These are phyloP conservation scores for Tachina lurida DNA, from an alignment of 2,888 invertebrate genomes.

Conservation along the genomic window DNA sequence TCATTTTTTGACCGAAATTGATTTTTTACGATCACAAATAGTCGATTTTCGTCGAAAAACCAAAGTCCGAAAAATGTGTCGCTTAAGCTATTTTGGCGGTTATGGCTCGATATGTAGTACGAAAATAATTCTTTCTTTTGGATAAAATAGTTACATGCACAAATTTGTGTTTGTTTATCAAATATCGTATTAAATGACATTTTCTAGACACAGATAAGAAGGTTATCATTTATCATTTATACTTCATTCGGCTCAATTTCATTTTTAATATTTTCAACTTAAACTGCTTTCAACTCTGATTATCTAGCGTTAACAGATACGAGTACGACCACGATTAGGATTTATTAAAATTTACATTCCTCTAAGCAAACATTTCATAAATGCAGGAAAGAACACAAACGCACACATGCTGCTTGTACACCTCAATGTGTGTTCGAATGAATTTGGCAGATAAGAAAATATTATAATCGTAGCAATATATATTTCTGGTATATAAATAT, in stretches of 20 bases:
- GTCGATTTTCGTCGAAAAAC: no score
- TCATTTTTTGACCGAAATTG: no score
- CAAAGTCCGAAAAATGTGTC: no score
- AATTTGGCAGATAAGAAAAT: slow-evolving; percentile 34
- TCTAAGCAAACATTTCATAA: neutral
- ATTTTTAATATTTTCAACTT: neutral
- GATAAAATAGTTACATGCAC: neutral
- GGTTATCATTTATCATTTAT: neutral
- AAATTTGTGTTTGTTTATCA: neutral
- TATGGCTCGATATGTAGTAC: no score
- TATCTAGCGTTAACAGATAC: neutral
- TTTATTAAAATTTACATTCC: slow-evolving; percentile 14
- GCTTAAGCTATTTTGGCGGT: no score
- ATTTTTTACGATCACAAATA: no score
- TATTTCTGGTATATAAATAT: neutral
- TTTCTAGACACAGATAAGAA: slow-evolving; percentile 19
- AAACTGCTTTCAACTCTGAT: slow-evolving; percentile 10
- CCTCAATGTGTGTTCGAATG: neutral
- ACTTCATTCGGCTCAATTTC: slow-evolving; percentile 21
- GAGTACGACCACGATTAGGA: neutral
- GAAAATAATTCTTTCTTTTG: no score
- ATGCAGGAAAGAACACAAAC: neutral
- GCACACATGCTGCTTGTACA: neutral
- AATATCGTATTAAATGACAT: neutral
- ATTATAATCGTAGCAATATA: neutral